Evolutionary conservation across 2,888 invertebrate species (phyloP).

Genomic region (Cosmia trapezina): DNA sequence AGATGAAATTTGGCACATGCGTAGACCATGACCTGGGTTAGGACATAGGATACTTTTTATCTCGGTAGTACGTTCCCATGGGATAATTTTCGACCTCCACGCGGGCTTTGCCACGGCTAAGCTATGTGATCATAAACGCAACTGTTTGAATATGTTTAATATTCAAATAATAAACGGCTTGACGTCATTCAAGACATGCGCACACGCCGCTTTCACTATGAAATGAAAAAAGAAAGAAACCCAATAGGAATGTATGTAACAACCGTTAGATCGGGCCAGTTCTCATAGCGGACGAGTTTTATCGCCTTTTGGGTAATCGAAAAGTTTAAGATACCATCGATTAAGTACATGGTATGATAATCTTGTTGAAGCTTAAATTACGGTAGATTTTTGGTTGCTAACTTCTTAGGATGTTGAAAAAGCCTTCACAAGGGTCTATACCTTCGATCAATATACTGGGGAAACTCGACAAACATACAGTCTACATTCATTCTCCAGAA

Average conservation of each 20-base stretch:
- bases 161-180: conserved; percentile 30
- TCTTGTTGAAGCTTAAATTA: not conserved
- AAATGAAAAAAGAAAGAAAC: conserved; percentile 46
- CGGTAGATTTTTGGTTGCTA: not conserved
- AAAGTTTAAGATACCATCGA: conserved; percentile 16
- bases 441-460: too few relatives aligned
- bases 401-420: too few relatives aligned
- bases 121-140: not conserved
- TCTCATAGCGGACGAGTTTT: conserved; percentile 27
- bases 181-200: conserved; percentile 10
- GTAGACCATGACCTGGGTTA: not conserved
- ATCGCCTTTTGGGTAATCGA: conserved; percentile 20
- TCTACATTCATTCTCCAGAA: too few relatives aligned
- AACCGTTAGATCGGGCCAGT: conserved; percentile 61
- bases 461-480: too few relatives aligned
- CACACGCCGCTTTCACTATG: conserved; percentile 46
- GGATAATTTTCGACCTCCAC: not conserved
- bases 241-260: conserved; percentile 53
- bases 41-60: not conserved
- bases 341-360: not conserved
- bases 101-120: too few relatives aligned
- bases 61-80: not conserved
- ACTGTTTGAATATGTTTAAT: too few relatives aligned
- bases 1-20: not conserved
- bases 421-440: too few relatives aligned